Evolutionary conservation across 2,797 vertebrate species (phyloP).

Genomic region (Oreochromis grahami): DNA sequence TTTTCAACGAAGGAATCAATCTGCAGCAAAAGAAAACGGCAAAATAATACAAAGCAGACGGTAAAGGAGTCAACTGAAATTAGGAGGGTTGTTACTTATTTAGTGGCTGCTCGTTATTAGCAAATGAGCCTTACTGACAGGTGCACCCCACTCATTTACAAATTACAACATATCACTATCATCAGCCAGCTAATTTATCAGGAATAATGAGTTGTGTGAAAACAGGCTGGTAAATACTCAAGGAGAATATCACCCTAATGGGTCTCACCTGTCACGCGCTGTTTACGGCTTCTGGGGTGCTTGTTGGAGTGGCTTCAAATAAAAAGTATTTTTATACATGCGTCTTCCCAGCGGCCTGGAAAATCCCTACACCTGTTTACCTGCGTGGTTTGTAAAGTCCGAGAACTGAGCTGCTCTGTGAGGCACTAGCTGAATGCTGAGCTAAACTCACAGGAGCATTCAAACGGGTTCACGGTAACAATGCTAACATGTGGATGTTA

Average conservation of each 20-base stretch:
- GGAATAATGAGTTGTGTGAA: conserved; percentile 74
- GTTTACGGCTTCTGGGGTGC: conserved; percentile 37
- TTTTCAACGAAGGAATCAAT: conserved; percentile 28
- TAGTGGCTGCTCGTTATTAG: conserved; percentile 71
- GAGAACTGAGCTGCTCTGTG: neutral
- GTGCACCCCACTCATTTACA: conserved; percentile 73
- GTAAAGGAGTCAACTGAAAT: conserved; percentile 64
- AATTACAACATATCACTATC: conserved; percentile 73
- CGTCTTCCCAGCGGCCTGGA: neutral
- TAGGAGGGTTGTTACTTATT: conserved; percentile 70
- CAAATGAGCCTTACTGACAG: conserved; percentile 71
- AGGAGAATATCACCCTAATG: conserved; percentile 59
- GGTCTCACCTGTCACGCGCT: conserved; percentile 19
- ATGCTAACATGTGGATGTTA: neutral
- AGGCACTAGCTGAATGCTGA: neutral
- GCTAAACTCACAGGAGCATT: neutral
- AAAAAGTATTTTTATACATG: neutral
- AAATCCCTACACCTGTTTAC: neutral
- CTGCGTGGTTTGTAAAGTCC: neutral
- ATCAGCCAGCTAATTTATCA: conserved; percentile 75
- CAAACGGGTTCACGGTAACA: neutral
- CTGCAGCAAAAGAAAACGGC: conserved; percentile 30
- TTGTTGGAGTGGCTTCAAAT: conserved; percentile 12
- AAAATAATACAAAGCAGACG: conserved; percentile 66
- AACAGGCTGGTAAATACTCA: conserved; percentile 65